Evolutionary conservation across 2,113 vertebrate species (phyloP), one percentile per base, ranked within the genome.

Genomic region (Lophotis ruficrista): DNA sequence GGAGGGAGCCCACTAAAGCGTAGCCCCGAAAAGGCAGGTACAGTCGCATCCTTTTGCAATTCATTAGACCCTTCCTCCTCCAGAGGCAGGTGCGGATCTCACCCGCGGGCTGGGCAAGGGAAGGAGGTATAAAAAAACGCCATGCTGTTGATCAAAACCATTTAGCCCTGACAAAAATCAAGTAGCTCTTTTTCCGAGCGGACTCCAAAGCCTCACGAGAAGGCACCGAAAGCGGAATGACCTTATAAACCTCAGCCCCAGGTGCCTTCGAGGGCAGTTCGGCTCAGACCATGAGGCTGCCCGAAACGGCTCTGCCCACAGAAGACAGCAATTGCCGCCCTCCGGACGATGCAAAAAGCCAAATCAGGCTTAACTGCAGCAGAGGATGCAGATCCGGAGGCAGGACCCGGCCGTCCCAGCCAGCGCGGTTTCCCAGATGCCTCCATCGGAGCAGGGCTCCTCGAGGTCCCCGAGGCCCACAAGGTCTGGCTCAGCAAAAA

Each of bases 21-120:
- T 60, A 76, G 84, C 79, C 86, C 82, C 4, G 0, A 81, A 92
- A 90, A 72, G 78, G 87, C 64, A 64, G 86, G 80, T 79, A 64
- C 69, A 1, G 65, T 24, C 45, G 43, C 95, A 75, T 96, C 94
- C 91, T 82, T 68, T 86, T 23, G 76, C 61, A 82, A 76, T 90
- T 94, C 83, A 87, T 96, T 95, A 93, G 41, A 25, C 16, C 38
- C 58, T 92, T 91, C 73, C 85, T 84, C 41, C 86, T 89, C 70
- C 28, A 1, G 5, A 61, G 93, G 79, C 94, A 94, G 84, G 76
- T 92, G 79, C 65, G 57, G 87, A 83, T 69, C 64, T 57, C 38
- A 43, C 45, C 60, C 33, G 3, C 4, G 4, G 47, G 31, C 33
- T 3, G 2, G 33, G 41, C 8, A 21, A 64, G 53, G 62, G 80